Evolutionary conservation across 2,113 vertebrate species (phyloP).

Genomic region (Psittacara wagleri): DNA sequence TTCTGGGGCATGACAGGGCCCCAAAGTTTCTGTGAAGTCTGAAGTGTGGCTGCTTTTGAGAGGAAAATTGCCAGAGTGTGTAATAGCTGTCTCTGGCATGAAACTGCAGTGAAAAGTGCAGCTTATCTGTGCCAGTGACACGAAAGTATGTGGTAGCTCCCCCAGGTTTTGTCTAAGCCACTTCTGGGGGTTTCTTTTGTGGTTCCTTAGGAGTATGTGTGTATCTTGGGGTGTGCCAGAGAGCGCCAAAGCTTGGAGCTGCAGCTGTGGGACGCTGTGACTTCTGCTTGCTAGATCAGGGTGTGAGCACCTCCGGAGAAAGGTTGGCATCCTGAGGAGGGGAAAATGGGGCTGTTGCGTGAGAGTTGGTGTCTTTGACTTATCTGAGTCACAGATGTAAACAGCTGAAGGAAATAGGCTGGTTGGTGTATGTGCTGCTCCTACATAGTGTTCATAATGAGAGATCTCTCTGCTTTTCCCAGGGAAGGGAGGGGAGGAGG

Average conservation of each 20-base stretch:
- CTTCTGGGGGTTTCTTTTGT: neutral
- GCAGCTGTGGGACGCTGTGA: neutral
- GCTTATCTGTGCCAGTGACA: neutral
- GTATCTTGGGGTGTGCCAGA: accelerated
- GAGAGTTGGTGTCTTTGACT: neutral
- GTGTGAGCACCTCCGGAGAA: neutral
- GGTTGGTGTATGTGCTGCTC: neutral
- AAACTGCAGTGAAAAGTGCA: neutral
- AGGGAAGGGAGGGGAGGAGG: neutral
- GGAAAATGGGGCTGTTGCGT: neutral
- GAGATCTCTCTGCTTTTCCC: neutral
- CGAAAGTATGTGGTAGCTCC: neutral
- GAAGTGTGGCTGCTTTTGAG: neutral
- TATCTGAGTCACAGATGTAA: neutral
- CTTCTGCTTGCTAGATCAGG: neutral
- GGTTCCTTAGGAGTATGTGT: neutral
- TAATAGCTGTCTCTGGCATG: neutral
- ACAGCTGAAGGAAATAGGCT: neutral
- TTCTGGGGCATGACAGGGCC: neutral
- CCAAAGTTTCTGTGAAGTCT: neutral
- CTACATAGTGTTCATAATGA: neutral
- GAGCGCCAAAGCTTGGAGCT: neutral
- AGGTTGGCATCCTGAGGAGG: neutral
- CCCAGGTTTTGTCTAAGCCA: neutral
- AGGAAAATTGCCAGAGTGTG: neutral